phyloP scores from a whole-genome alignment of 2,113 vertebrate species.

The Rhynchomys soricoides region DNA sequence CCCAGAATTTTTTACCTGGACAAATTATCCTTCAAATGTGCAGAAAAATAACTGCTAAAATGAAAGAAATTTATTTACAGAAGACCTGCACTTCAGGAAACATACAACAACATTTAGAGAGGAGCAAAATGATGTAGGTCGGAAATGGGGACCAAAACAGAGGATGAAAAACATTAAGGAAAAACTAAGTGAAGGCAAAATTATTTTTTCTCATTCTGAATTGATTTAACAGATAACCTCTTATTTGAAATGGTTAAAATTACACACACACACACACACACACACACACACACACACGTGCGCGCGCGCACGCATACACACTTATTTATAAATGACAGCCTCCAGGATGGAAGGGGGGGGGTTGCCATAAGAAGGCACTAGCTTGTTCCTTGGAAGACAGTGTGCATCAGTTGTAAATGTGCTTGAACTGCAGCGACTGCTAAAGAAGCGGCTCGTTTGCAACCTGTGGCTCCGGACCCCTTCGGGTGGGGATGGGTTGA shows the following conservation, averaged over 20 bases:
- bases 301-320: neutral
- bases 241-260: neutral
- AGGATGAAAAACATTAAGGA: neutral
- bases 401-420: neutral
- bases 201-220: neutral
- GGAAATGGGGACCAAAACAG: neutral
- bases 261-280: neutral
- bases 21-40: constrained; percentile 17
- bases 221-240: neutral
- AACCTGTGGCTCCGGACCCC: neutral
- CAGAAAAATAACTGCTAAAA: constrained; percentile 2
- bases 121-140: neutral
- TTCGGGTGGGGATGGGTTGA: neutral
- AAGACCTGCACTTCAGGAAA: neutral
- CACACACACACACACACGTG: neutral
- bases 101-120: neutral
- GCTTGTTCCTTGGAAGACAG: neutral
- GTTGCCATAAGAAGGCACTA: neutral
- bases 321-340: neutral
- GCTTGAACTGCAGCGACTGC: neutral
- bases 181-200: neutral
- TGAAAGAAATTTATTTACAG: neutral
- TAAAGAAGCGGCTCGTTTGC: neutral
- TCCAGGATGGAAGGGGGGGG: neutral
- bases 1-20: neutral